These are phyloP conservation scores for Trachythela sp. DNA, from an alignment of 64 coral and sea anemone genomes.

Conservation along the genomic window DNA sequence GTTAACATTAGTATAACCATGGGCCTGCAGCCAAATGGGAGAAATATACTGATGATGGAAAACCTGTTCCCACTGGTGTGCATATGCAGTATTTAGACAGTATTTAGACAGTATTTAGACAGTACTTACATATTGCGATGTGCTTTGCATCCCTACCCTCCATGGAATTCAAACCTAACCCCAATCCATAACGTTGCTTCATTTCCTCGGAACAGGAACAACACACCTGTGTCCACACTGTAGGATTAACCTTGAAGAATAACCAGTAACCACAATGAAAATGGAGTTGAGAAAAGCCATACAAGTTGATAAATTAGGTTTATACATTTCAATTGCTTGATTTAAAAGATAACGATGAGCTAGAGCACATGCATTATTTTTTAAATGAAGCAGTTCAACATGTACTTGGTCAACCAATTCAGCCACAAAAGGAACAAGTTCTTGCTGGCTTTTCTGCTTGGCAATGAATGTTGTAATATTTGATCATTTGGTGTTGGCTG, in stretches of 20 bases:
- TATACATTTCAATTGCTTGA: conserved; percentile 53
- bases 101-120: no score
- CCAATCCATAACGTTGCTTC: not conserved
- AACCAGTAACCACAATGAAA: conserved; percentile 13
- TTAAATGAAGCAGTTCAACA: conserved; percentile 8
- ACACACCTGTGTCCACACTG: conserved; percentile 12
- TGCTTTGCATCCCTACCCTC: no score
- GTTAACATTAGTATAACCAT: not conserved
- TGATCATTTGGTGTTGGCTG: conserved; percentile 38
- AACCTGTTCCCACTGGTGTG: conserved; percentile 37
- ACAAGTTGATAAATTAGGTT: not conserved
- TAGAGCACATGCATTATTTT: conserved; percentile 66
- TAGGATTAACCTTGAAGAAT: no score
- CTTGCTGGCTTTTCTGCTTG: conserved; percentile 50
- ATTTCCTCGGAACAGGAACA: conserved; percentile 28
- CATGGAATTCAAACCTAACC: no score
- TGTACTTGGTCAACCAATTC: conserved; percentile 48
- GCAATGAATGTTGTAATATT: conserved; percentile 45
- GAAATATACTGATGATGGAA: conserved; percentile 32
- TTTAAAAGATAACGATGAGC: conserved; percentile 37
- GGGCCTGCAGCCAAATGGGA: not conserved
- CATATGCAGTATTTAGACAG: conserved; percentile 32
- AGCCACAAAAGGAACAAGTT: conserved; percentile 59
- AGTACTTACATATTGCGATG: no score
- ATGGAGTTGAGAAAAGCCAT: conserved; percentile 50